Conservation (phyloP, 1,140 invertebrate genomes). For the Megalopta genalis region DNA sequence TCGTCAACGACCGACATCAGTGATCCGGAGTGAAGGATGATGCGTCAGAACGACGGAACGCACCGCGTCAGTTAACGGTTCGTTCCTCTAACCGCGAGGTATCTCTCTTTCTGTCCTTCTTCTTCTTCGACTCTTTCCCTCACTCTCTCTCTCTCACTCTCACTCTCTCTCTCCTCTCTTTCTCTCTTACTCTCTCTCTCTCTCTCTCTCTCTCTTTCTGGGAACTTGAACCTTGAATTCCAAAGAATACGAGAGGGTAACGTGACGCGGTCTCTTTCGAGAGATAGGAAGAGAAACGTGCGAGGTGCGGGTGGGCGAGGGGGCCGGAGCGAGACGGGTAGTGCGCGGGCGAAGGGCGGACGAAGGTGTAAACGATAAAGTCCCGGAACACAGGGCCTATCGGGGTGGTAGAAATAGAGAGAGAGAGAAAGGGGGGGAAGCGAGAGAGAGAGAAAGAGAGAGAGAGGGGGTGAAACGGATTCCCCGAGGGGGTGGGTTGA, state of each 20-base stretch:
- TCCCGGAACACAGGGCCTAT: background rate
- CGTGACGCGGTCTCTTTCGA: background rate
- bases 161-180: background rate
- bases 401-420: background rate
- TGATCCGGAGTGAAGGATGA: conserved; percentile 50
- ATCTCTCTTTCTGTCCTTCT: too few species aligned
- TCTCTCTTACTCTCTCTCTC: background rate
- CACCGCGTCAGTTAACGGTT: conserved; percentile 47
- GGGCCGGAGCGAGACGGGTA: background rate
- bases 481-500: background rate
- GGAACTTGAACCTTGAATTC: background rate
- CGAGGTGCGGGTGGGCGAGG: conserved; percentile 24
- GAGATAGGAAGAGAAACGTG: conserved; percentile 57
- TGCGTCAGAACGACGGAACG: conserved; percentile 40
- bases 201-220: too few species aligned
- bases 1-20: conserved; percentile 19
- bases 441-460: background rate
- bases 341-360: conserved; percentile 28
- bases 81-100: background rate
- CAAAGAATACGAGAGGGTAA: background rate
- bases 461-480: conserved; percentile 1
- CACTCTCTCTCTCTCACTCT: background rate
- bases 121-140: background rate
- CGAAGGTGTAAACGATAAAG: conserved; percentile 27
- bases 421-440: background rate